A percentile compares a stretch with the other conserved stretches of the same genome.
Conservation (phyloP, 1,140 invertebrate genomes). For the Heliconius hermathena region DNA sequence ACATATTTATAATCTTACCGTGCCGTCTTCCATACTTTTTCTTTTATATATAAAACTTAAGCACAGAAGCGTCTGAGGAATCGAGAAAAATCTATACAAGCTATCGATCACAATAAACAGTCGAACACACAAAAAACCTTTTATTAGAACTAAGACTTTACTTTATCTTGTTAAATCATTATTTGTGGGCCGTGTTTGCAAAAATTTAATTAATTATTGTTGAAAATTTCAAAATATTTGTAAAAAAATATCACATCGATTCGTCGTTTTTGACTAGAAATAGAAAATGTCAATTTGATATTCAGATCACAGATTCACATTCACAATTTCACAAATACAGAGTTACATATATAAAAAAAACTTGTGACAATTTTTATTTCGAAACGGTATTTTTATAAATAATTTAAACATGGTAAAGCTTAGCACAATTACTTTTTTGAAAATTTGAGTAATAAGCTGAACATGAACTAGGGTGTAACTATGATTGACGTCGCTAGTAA, state of each 20-base stretch:
- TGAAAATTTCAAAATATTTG: not conserved
- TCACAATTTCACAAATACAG: too few species aligned
- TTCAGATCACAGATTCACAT: too few species aligned
- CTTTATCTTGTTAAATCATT: not conserved
- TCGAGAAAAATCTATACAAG: slow-evolving; percentile 4
- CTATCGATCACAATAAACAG: not conserved
- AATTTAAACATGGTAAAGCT: too few species aligned
- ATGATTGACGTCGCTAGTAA: too few species aligned
- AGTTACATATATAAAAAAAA: not conserved
- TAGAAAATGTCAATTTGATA: not conserved
- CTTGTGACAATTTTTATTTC: too few species aligned
- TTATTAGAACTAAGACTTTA: not conserved
- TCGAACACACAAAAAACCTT: not conserved
- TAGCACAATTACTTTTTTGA: too few species aligned
- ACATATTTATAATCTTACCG: slow-evolving; percentile 42
- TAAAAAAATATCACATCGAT: not conserved
- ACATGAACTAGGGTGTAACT: too few species aligned
- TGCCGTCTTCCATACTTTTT: slow-evolving; percentile 50
- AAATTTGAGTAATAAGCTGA: too few species aligned
- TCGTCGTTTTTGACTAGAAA: not conserved
- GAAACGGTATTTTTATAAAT: too few species aligned
- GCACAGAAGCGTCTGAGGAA: not conserved
- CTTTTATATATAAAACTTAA: not conserved
- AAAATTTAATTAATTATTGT: not conserved
- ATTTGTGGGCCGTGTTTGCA: not conserved